A percentile compares a stretch with the other conserved stretches of the same genome.
These are phyloP conservation scores for Drosophila tani DNA, from an alignment of 1,140 invertebrate species.

Conservation along the genomic window DNA sequence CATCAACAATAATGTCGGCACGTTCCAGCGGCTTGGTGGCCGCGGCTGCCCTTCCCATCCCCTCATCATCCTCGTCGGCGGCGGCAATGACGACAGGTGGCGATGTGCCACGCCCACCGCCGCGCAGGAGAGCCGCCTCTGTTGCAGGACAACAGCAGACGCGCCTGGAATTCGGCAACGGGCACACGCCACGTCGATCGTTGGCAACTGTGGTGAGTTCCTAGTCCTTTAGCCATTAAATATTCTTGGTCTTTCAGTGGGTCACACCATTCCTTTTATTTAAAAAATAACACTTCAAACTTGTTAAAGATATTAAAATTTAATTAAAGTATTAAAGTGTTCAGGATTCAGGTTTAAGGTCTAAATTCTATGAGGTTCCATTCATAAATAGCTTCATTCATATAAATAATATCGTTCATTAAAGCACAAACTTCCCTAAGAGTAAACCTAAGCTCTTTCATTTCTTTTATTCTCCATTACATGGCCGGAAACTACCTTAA, in stretches of 20 bases:
- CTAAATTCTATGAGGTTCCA: too few relatives aligned
- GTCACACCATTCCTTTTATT: too few relatives aligned
- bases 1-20: slow-evolving; percentile 56
- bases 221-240: neutral
- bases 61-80: slow-evolving; percentile 45
- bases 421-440: neutral
- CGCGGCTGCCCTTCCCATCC: slow-evolving; percentile 21
- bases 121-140: slow-evolving; percentile 75
- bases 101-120: slow-evolving; percentile 75
- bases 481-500: neutral
- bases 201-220: slow-evolving; percentile 72
- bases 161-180: slow-evolving; percentile 65
- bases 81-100: slow-evolving; percentile 20
- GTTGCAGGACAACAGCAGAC: slow-evolving; percentile 76
- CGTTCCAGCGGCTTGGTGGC: slow-evolving; percentile 59
- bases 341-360: too few relatives aligned
- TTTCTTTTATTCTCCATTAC: neutral
- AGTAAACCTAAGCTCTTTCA: neutral
- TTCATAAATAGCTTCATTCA: too few relatives aligned
- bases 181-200: slow-evolving; percentile 77
- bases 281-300: too few relatives aligned
- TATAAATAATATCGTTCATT: neutral
- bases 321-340: too few relatives aligned
- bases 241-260: neutral
- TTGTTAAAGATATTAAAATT: too few relatives aligned